Percentiles rank a stretch among this genome's conserved stretches.
phyloP scores from a whole-genome alignment of 2,113 vertebrate genomes.

The Oreochromis niloticus region DNA sequence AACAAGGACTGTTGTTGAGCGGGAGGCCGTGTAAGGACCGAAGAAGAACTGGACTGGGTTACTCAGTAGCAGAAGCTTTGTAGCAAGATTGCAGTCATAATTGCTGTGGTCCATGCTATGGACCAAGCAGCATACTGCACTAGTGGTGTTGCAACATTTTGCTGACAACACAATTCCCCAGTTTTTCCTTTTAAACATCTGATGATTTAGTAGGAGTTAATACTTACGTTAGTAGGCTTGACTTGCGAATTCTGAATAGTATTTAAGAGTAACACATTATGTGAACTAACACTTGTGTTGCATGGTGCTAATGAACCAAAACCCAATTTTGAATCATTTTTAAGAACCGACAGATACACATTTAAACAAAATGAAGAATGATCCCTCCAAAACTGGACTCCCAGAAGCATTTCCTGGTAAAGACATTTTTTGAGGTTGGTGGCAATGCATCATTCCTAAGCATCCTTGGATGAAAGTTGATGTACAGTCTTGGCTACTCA shows the following conservation, averaged over 20 bases:
- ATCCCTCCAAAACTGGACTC: background rate
- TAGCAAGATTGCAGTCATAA: background rate
- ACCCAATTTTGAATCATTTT: background rate
- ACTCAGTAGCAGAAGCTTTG: background rate
- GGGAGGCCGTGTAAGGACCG: background rate
- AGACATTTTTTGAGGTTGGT: background rate
- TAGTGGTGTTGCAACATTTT: background rate
- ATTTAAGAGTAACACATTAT: background rate
- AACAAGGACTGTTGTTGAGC: background rate
- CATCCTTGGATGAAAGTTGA: constrained; percentile 5
- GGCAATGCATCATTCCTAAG: background rate
- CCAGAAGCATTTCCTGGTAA: background rate
- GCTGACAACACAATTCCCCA: background rate
- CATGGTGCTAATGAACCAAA: background rate
- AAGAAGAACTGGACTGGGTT: background rate
- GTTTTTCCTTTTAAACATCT: background rate
- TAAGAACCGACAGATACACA: background rate
- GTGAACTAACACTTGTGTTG: background rate
- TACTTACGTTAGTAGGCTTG: background rate
- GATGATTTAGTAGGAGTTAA: background rate
- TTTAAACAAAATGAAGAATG: background rate
- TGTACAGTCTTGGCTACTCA: constrained; percentile 18
- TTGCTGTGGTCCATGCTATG: background rate
- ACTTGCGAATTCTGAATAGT: background rate
- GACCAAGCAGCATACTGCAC: background rate